A percentile compares a stretch with the other conserved stretches of the same genome.
Conservation (phyloP, 2,113 vertebrate genomes). For the Tichodroma muraria region DNA sequence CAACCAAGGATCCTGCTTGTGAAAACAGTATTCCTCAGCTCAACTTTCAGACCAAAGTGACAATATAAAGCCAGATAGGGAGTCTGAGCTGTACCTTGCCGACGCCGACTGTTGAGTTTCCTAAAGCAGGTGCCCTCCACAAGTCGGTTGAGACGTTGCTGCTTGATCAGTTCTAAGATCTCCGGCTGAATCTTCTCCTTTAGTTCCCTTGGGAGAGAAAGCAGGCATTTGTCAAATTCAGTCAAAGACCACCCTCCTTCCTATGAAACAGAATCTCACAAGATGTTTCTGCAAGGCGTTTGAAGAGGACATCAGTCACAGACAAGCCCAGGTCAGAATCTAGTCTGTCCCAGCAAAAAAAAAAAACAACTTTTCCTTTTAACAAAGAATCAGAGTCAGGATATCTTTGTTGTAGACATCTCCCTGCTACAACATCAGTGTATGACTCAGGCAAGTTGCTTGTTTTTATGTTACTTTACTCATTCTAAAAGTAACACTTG, state of each 20-base stretch:
- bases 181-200: slow-evolving; percentile 99
- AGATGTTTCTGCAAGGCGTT: not conserved
- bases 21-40: not conserved
- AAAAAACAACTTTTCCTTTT: not conserved
- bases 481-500: not conserved
- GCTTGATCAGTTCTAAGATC: slow-evolving; percentile 98
- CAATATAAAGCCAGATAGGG: not conserved
- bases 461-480: not conserved
- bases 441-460: not conserved
- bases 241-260: not conserved
- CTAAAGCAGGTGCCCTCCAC: slow-evolving; percentile 98
- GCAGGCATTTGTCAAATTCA: not conserved
- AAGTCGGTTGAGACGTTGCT: slow-evolving; percentile 94
- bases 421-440: not conserved
- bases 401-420: not conserved
- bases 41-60: not conserved
- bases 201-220: slow-evolving; percentile 82
- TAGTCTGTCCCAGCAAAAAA: not conserved
- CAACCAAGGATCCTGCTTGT: not conserved
- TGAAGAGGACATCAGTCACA: not conserved
- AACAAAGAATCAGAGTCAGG: not conserved
- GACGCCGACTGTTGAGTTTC: slow-evolving; percentile 94
- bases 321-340: not conserved
- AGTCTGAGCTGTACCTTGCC: slow-evolving; percentile 82
- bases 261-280: not conserved